phyloP scores from a whole-genome alignment of 1,140 invertebrate genomes.

The Drosophila pectinifera region DNA sequence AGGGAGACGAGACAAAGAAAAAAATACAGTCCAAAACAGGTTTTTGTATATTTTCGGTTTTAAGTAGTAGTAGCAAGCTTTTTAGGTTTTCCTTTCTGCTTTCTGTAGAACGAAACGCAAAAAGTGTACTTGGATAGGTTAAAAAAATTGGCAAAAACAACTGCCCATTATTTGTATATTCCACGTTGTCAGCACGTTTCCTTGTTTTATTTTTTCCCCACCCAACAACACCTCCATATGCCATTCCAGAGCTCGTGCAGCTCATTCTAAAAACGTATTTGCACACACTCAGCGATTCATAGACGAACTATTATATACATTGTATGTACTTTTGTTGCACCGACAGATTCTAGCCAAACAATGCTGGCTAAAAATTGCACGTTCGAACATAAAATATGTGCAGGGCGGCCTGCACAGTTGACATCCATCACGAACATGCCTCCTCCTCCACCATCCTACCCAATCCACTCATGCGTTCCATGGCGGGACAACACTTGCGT shows the following conservation, averaged over 20 bases:
- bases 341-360: constrained; percentile 49
- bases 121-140: constrained; percentile 2
- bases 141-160: constrained; percentile 19
- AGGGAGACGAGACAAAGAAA: constrained; percentile 17
- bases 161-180: constrained; percentile 3
- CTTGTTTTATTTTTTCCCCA: constrained; percentile 8
- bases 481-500: constrained; percentile 25
- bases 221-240: constrained; percentile 2
- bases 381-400: constrained; percentile 35
- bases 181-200: constrained; percentile 47
- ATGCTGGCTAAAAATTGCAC: constrained; percentile 52
- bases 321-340: constrained; percentile 16
- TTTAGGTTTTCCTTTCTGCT: constrained; percentile 6
- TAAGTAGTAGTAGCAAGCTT: constrained; percentile 10
- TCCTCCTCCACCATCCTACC: neutral
- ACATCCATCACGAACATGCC: constrained; percentile 13
- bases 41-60: constrained; percentile 1
- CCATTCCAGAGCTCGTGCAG: constrained; percentile 32
- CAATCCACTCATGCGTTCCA: constrained; percentile 22
- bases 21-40: constrained; percentile 14
- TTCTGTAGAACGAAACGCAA: constrained; percentile 18
- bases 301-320: constrained; percentile 11
- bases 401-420: constrained; percentile 10
- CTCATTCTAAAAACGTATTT: constrained; percentile 43
- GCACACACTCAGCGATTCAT: constrained; percentile 35